A percentile compares a stretch with the other conserved stretches of the same genome.
phyloP scores from a whole-genome alignment of 2,797 vertebrate species.

The Pseudochirops cupreus region DNA sequence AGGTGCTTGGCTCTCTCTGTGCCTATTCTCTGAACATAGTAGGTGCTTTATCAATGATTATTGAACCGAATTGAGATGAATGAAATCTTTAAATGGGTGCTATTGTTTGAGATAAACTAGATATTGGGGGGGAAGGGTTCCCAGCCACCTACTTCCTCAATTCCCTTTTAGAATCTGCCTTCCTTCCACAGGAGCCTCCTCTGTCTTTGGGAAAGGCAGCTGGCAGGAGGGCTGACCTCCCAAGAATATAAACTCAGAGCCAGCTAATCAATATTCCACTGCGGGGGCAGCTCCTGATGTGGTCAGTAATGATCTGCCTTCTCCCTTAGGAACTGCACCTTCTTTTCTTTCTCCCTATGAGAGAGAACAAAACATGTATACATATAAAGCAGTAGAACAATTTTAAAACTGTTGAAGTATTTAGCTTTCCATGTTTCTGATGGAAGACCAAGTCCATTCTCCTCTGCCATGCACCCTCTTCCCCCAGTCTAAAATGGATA shows the following conservation, averaged over 20 bases:
- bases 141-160: neutral
- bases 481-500: neutral
- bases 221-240: slow-evolving; percentile 71
- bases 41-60: neutral
- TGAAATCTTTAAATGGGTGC: neutral
- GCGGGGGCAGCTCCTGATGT: slow-evolving; percentile 54
- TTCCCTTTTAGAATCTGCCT: slow-evolving; percentile 77
- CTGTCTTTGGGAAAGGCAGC: slow-evolving; percentile 79
- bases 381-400: neutral
- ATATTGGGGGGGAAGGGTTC: neutral
- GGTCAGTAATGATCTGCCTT: slow-evolving; percentile 77
- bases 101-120: neutral
- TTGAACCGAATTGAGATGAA: neutral
- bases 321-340: slow-evolving; percentile 38
- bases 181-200: slow-evolving; percentile 67
- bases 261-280: slow-evolving; percentile 81
- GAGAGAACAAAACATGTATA: neutral
- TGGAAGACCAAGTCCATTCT: neutral
- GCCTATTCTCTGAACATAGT: neutral
- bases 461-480: neutral
- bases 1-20: neutral
- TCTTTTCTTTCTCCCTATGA: slow-evolving; percentile 52
- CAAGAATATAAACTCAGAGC: slow-evolving; percentile 44
- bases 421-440: neutral
- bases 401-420: neutral